Evolutionary conservation across 1,140 invertebrate genomes (phyloP).

Genomic region (Bombus superbus): DNA sequence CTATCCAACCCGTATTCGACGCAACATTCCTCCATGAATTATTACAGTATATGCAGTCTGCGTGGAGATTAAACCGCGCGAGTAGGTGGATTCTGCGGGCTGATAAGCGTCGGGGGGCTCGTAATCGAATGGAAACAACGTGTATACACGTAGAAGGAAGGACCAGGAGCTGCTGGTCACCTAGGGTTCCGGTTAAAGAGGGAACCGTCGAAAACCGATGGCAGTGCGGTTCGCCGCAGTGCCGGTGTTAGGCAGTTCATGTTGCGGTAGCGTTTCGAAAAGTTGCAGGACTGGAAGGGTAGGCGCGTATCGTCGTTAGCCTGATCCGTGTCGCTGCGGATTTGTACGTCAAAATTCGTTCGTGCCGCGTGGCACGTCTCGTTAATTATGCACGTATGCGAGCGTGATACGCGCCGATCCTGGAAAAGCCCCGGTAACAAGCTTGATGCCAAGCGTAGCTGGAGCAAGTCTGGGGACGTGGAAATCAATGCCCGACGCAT

Average conservation of each 20-base stretch:
- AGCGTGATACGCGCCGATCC: conserved; percentile 54
- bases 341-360: conserved; percentile 72
- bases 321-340: conserved; percentile 66
- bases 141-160: neutral
- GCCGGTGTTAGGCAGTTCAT: conserved; percentile 66
- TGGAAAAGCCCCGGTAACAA: conserved; percentile 57
- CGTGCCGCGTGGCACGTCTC: conserved; percentile 55
- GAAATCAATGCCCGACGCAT: conserved; percentile 61
- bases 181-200: conserved; percentile 23
- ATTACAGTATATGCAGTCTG: neutral
- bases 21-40: neutral
- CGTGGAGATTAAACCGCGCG: neutral
- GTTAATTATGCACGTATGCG: conserved; percentile 74
- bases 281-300: conserved; percentile 41
- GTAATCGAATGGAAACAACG: neutral
- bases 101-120: neutral
- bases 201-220: conserved; percentile 36
- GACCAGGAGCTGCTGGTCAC: no score
- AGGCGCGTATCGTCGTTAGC: conserved; percentile 55
- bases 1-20: no score
- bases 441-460: conserved; percentile 7
- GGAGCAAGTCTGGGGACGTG: conserved; percentile 41
- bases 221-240: conserved; percentile 62
- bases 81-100: neutral
- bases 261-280: conserved; percentile 71